These are phyloP conservation scores for Lasioglossum zephyrum DNA, from an alignment of 2,888 invertebrate species.

Conservation along the genomic window DNA sequence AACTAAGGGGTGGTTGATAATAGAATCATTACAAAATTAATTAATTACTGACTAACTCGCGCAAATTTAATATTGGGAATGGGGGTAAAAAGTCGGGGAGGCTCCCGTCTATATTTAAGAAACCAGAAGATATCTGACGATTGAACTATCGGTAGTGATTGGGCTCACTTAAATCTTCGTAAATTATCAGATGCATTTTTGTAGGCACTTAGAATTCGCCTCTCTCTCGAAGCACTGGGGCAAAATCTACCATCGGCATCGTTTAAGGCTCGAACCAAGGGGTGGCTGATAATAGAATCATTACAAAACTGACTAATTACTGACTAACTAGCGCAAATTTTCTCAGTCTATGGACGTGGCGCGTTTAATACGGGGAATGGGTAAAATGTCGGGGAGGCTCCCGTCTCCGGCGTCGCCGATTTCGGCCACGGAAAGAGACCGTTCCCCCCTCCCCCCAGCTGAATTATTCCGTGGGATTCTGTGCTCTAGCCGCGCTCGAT, in stretches of 20 bases:
- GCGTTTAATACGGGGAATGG: neutral
- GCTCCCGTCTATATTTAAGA: neutral
- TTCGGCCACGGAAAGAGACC: constrained; percentile 18
- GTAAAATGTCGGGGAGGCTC: neutral
- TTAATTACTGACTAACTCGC: neutral
- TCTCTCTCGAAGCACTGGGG: neutral
- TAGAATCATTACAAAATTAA: too few relatives aligned
- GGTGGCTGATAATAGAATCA: too few relatives aligned
- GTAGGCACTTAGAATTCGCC: too few relatives aligned
- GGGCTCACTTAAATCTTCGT: too few relatives aligned
- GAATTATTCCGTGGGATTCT: constrained; percentile 52
- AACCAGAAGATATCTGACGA: too few relatives aligned
- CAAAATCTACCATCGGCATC: neutral
- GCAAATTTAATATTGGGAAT: neutral
- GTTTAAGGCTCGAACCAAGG: neutral
- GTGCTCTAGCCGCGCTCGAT: constrained; percentile 15
- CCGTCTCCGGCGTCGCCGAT: neutral
- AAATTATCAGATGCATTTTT: too few relatives aligned
- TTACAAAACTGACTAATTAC: too few relatives aligned
- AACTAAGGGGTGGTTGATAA: neutral
- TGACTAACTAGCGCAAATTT: neutral
- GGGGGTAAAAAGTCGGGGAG: neutral
- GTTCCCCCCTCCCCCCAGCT: neutral
- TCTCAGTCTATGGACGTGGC: neutral
- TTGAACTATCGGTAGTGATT: too few relatives aligned